Evolutionary conservation across 30 jellyfish, hydroid and myxozoan genomes (phyloP).

Genomic region (Phacellophora camtschatica): DNA sequence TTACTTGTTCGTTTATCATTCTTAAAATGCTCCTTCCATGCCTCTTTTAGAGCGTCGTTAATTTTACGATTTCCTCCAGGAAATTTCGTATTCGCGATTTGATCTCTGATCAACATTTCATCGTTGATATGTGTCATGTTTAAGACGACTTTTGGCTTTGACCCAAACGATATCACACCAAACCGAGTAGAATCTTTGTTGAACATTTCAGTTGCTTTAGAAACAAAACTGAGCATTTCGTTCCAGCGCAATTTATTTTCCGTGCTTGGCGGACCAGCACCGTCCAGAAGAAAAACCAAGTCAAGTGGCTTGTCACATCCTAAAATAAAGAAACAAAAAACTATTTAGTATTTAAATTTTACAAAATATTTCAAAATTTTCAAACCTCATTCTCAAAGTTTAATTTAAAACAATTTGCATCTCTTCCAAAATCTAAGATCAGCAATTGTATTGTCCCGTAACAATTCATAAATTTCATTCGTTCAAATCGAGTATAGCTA

Average conservation of each 20-base stretch:
- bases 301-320: slow-evolving; percentile 92
- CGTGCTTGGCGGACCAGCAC: slow-evolving; percentile 68
- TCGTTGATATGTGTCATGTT: slow-evolving; percentile 54
- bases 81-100: slow-evolving; percentile 26
- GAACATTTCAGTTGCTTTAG: slow-evolving; percentile 71
- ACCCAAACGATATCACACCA: slow-evolving; percentile 80
- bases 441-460: too few species aligned
- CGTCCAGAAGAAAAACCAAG: slow-evolving; percentile 79
- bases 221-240: slow-evolving; percentile 64
- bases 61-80: slow-evolving; percentile 93
- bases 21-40: slow-evolving; percentile 94
- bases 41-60: slow-evolving; percentile 87
- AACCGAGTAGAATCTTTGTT: slow-evolving; percentile 68
- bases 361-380: too few species aligned
- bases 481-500: too few species aligned
- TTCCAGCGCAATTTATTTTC: slow-evolving; percentile 82
- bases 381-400: too few species aligned
- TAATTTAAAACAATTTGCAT: too few species aligned
- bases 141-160: slow-evolving; percentile 66
- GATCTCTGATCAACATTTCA: slow-evolving; percentile 19
- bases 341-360: too few species aligned
- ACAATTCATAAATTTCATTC: too few species aligned
- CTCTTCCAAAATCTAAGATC: too few species aligned
- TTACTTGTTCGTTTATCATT: slow-evolving; percentile 65
- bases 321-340: background rate